Base-by-base conservation (phyloP, 2,113 vertebrate species). In the Promerops cafer region DNA sequence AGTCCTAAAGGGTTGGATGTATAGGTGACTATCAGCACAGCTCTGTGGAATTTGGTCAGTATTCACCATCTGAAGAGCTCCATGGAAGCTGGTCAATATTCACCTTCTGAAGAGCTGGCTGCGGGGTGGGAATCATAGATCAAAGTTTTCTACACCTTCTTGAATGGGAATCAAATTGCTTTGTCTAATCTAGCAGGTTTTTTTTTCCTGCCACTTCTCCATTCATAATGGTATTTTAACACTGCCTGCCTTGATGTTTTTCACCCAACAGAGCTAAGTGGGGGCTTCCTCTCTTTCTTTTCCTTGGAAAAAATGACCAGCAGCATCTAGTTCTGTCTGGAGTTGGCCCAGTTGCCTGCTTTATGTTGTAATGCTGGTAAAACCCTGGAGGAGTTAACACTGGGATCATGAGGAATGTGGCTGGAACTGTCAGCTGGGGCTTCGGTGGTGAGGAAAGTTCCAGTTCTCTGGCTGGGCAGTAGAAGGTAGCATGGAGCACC, bases 11-110 rank as follows among this genome's bases (percentile, higher is more conserved):
- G 4, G n/a, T 52, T 33, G 44, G 39, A 39, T 47, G 16, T 26
- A 4, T 5, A 7, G 21, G 53, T 65, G 65, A 6, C 28, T 78
- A 1, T 68, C 28, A n/a, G 72, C 16, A 54, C 35, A 63, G 24
- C 9, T 59, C 10, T 1, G 0, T 56, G 44, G 45, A 49, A n/a
- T 6, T 53, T 19, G 54, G 37, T 49, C n/a, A 40, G 1, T 81
- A 27, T 39, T 35, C 60, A 64, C 39, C 49, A 31, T 18, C 35
- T n/a, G 35, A 40, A 37, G 37, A 64, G 21, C 7, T 54, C 12
- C 2, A 0, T 49, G 37, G 39, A 65, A 42, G 3, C 3, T 11
- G 35, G 19, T 35, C 37, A 31, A 20, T 53, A 44, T 39, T 64
- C 69, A 33, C n/a, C n/a, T 10, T 88, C 60, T 59, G 50, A 86